Evolutionary conservation across 2,797 vertebrate species (phyloP), one percentile per base, ranked within the genome.

Genomic region (Australoheros facetus): DNA sequence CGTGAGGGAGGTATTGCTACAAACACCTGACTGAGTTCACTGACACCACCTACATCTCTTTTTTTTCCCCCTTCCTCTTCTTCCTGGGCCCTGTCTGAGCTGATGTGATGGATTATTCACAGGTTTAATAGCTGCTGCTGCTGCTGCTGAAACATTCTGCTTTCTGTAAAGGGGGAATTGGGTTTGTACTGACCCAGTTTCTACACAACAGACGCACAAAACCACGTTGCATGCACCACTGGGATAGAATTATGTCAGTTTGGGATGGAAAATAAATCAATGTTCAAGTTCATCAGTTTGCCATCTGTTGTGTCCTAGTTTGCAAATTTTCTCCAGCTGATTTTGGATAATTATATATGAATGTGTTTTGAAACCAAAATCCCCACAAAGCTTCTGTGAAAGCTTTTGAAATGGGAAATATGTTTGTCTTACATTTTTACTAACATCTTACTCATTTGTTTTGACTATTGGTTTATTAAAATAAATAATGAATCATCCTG

Each of bases 151-250:
- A 92, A 87, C 32, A 39, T 85, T 93, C 83, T 19, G 55, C 74
- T 71, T 56, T 78, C 80, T 80, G 79, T 78, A 85, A 75, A 71
- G 12, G 39, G 85, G 88, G 89, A 88, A 85, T 48, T 64, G 79
- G 80, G 82, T 87, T 85, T 76, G 87, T 85, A 79, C 76, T 94
- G 93, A 93, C 93, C 93, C 94, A 95, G 77, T 94, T 95, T 88
- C 73, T 30, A 56, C 58, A 81, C 80, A 77, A 87, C 78, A 86
- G 62, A 84, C 37, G 56, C 59, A 76, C 1, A 3, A 73, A 85
- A 64, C 80, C 70, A n/a, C 4, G 4, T 23, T 23, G 26, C 62
- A 30, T 19, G 28, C 73, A 39, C 39, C 9, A 14, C 71, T 64
- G 59, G 76, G 79, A 81, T 71, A 13, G 58, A 76, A 79, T 70